A percentile compares a stretch with the other conserved stretches of the same genome.
phyloP scores from a whole-genome alignment of 2,797 vertebrate species.

The Rhynchonycteris naso region DNA sequence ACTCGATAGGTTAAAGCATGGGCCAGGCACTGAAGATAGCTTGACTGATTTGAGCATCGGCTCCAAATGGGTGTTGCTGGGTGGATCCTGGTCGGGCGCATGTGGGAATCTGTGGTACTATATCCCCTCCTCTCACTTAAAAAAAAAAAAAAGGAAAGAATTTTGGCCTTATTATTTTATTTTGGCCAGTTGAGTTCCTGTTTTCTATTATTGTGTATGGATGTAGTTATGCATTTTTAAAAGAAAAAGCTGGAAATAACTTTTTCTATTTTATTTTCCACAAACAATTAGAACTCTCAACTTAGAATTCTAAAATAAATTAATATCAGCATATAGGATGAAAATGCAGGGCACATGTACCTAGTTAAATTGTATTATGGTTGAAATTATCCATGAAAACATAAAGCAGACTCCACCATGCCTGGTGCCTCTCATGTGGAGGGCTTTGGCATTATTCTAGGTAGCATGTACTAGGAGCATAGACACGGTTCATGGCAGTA shows the following conservation, averaged over 20 bases:
- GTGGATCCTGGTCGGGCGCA: too few relatives aligned
- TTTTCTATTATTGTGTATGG: conserved; percentile 10
- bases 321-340: neutral
- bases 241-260: neutral
- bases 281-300: neutral
- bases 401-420: neutral
- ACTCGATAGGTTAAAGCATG: too few relatives aligned
- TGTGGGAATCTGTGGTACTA: too few relatives aligned
- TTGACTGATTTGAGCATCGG: too few relatives aligned
- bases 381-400: neutral
- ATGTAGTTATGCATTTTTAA: neutral
- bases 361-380: neutral
- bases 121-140: too few relatives aligned
- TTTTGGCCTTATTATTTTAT: conserved; percentile 44
- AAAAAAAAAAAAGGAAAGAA: too few relatives aligned
- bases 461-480: too few relatives aligned
- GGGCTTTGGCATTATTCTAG: neutral
- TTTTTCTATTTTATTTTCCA: neutral
- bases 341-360: neutral
- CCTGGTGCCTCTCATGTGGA: rapidly evolving
- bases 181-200: neutral
- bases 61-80: too few relatives aligned
- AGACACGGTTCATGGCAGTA: neutral
- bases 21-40: too few relatives aligned
- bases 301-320: conserved; percentile 2